Base-by-base conservation (phyloP, 1,140 invertebrate genomes). In the Hyphantria cunea region DNA sequence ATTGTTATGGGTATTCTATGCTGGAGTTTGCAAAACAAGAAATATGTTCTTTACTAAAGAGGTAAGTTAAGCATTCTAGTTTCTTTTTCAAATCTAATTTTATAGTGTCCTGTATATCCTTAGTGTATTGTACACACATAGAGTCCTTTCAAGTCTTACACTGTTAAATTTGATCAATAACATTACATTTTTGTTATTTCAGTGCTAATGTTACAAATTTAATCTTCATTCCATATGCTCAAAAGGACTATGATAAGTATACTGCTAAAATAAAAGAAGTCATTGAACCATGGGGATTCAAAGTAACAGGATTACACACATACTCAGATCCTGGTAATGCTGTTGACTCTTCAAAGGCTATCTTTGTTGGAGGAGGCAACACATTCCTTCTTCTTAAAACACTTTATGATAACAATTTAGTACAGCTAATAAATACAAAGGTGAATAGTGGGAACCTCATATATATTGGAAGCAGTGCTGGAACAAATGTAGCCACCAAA, bases 381-480 rank as follows among this genome's bases (percentile, higher is more conserved):
- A 96, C 94, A 7, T 95, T 97, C 76, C 88, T 94, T 15, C 84
- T 97, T 31, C 84, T 97, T 5, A 94, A 94, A 74, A 91, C 92
- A 13, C 82, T 96, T 0, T 95, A 96, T 87, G 94, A 95, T 56
- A 86, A 94, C 14, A 83, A 95, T 51, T 77, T 97, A 17, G 83
- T 96, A 11, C 90, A 94, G 53, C 62, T 92, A 8, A 96, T 97
- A 44, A 85, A 91, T 56, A 90, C 93, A 50, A 89, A 91, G 76
- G 94, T 96, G 14, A 70, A 94, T 33, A 69, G 92, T 78, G 92
- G 95, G 63, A 94, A 94, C 12, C 74, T 96, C 14, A 93, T 95
- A 17, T 97, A 96, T 71, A 94, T 97, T 47, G 96, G 96, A 42
- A 94, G 93, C 58, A 96, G 95, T 92, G 96, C 96, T 54, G 96